Percentiles rank a stretch among this genome's conserved stretches.
phyloP scores from a whole-genome alignment of 2,888 invertebrate genomes.

The Machimus atricapillus region DNA sequence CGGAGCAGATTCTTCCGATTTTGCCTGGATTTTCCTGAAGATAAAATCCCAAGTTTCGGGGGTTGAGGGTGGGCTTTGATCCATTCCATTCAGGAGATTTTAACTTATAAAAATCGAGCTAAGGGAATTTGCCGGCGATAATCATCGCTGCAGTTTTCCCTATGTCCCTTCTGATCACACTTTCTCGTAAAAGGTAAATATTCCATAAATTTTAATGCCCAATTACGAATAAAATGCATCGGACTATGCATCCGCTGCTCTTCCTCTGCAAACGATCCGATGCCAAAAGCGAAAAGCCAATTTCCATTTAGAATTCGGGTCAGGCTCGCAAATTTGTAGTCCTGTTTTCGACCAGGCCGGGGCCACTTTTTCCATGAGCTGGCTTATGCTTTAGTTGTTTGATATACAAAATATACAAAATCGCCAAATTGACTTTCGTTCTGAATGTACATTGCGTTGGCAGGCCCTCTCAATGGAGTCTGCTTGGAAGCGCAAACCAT shows the following conservation, averaged over 20 bases:
- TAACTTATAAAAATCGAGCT: background rate
- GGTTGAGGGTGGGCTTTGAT: background rate
- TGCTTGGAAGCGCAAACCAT: background rate
- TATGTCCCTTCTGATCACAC: background rate
- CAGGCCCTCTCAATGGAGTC: background rate
- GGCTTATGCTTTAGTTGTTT: background rate
- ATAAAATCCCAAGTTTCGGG: background rate
- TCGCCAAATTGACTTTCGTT: background rate
- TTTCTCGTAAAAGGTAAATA: background rate
- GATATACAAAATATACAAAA: background rate
- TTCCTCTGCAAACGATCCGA: background rate
- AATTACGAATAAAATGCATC: background rate
- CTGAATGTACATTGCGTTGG: background rate
- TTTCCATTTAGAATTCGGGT: conserved; percentile 1
- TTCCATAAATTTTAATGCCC: conserved; percentile 18
- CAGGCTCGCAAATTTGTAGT: background rate
- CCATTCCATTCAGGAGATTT: background rate
- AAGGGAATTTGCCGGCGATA: background rate
- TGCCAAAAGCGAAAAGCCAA: background rate
- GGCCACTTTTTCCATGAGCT: background rate
- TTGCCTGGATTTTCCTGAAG: background rate
- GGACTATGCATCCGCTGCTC: background rate
- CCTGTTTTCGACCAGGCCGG: background rate
- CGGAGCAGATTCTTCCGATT: background rate
- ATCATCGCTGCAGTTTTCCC: background rate